phyloP scores from a whole-genome alignment of 2,888 invertebrate genomes.

The Chymomyza amoena region DNA sequence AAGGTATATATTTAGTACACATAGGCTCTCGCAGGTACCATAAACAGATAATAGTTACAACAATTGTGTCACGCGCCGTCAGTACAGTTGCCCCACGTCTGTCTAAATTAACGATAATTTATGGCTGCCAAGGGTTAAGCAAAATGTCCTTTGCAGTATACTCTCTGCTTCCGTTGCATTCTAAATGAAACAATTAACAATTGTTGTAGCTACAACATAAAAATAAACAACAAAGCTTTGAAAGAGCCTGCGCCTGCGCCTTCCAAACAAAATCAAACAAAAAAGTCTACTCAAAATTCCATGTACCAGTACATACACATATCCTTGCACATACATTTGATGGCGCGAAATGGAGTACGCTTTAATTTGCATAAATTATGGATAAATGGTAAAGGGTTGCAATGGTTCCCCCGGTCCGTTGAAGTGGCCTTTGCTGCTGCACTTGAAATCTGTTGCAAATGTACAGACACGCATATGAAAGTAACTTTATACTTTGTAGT shows the following conservation, averaged over 20 bases:
- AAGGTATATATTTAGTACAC: too few relatives aligned
- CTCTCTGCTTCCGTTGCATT: conserved; percentile 13
- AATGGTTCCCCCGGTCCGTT: conserved; percentile 27
- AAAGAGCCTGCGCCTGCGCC: conserved; percentile 60
- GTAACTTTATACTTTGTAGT: conserved; percentile 19
- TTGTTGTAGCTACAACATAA: conserved; percentile 53
- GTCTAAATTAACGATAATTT: conserved; percentile 56
- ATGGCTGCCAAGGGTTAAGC: conserved; percentile 40
- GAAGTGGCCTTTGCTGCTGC: conserved; percentile 51
- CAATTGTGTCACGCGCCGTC: neutral
- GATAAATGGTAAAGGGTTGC: conserved; percentile 46
- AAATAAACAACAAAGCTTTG: conserved; percentile 11
- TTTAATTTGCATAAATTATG: conserved; percentile 72
- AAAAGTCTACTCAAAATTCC: conserved; percentile 30
- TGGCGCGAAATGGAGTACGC: conserved; percentile 71
- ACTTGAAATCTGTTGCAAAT: conserved; percentile 60
- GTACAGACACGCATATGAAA: conserved; percentile 55
- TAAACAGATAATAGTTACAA: neutral
- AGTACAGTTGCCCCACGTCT: neutral
- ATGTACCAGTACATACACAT: conserved; percentile 29
- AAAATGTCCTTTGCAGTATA: conserved; percentile 19
- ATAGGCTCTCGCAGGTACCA: neutral
- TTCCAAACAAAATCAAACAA: conserved; percentile 57
- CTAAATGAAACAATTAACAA: conserved; percentile 67
- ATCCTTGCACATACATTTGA: conserved; percentile 7